Conservation (phyloP, 2,888 invertebrate species). For the Lathronympha strigana region DNA sequence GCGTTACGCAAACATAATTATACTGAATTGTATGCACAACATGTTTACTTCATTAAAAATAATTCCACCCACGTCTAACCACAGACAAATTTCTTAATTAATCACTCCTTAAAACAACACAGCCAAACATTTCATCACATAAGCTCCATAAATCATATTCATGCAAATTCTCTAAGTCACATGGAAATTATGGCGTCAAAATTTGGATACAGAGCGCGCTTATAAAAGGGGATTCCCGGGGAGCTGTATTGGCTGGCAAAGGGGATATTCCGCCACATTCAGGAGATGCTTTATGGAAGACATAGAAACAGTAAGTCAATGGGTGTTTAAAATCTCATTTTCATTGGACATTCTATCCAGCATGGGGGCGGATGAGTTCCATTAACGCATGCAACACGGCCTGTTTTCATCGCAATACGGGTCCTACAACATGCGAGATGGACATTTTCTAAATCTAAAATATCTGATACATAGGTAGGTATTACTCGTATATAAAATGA, state of each 20-base stretch:
- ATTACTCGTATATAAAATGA: no score
- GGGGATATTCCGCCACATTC: conserved; percentile 33
- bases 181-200: conserved; percentile 15
- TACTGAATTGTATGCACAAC: background rate
- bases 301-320: conserved; percentile 18
- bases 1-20: no score
- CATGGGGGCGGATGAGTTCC: no score
- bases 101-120: conserved; percentile 11
- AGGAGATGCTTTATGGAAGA: conserved; percentile 17
- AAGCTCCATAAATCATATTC: conserved; percentile 27
- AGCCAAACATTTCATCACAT: conserved; percentile 7
- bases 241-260: conserved; percentile 22
- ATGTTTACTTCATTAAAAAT: background rate
- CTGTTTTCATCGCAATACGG: no score
- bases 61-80: conserved; percentile 15
- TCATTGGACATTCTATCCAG: no score
- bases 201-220: conserved; percentile 6
- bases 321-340: background rate
- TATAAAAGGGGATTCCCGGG: conserved; percentile 30
- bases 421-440: no score
- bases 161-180: conserved; percentile 31
- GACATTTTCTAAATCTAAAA: no score
- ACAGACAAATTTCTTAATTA: conserved; percentile 23
- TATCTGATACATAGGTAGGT: no score
- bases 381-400: no score